These are phyloP conservation scores for Dunckerocampus dactyliophorus DNA, from an alignment of 2,113 vertebrate species.

Conservation along the genomic window DNA sequence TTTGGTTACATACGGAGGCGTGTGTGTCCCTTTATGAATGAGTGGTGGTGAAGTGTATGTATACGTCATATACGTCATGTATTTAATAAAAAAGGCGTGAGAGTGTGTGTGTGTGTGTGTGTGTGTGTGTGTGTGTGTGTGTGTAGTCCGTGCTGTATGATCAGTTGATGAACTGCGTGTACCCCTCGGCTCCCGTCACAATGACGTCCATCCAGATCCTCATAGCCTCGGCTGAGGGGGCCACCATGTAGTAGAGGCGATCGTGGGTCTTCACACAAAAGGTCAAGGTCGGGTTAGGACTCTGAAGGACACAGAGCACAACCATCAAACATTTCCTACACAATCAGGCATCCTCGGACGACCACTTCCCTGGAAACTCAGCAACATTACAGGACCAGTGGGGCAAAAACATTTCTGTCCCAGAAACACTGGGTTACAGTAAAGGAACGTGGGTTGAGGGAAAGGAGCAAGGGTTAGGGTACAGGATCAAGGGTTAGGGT, in stretches of 20 bases:
- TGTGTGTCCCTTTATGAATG: no score
- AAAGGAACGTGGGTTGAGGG: no score
- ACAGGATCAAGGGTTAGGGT: no score
- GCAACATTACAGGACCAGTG: no score
- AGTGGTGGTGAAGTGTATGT: conserved; percentile 16
- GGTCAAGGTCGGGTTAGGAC: conserved; percentile 88
- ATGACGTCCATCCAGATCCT: conserved; percentile 99
- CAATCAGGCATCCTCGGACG: no score
- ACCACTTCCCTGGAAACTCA: no score
- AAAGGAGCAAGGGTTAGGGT: no score
- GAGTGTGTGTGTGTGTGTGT: conserved; percentile 10
- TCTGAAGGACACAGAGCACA: conserved; percentile 68
- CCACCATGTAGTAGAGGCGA: conserved; percentile 95
- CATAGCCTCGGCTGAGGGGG: conserved; percentile 91
- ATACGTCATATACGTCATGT: conserved; percentile 4
- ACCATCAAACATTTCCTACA: background rate
- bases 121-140: conserved; percentile 22
- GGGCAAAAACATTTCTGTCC: no score
- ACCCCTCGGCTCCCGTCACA: conserved; percentile 93
- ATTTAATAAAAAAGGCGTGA: no score
- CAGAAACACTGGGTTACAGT: no score
- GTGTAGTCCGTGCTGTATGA: background rate
- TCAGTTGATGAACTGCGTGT: conserved; percentile 94
- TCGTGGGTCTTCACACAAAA: conserved; percentile 98
- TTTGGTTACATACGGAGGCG: no score